phyloP scores from a whole-genome alignment of 2,888 invertebrate genomes.

The Spilosoma lubricipeda region DNA sequence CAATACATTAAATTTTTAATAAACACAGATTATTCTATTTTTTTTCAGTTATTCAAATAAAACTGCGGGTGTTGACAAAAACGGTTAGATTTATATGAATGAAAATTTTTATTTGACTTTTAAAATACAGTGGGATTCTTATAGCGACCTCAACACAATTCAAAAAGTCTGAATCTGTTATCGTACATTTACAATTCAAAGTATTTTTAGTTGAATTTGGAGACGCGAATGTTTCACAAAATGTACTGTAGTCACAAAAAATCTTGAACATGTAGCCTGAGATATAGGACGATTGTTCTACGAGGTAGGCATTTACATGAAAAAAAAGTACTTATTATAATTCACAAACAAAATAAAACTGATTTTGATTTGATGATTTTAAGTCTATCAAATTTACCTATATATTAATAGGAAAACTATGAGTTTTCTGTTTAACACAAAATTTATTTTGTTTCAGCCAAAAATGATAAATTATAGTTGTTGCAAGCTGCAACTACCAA shows the following conservation, averaged over 20 bases:
- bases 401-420: too few species aligned
- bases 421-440: too few species aligned
- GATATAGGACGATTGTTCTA: neutral
- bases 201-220: conserved; percentile 38
- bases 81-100: conserved; percentile 42
- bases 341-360: neutral
- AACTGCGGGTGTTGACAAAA: conserved; percentile 36
- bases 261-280: conserved; percentile 8
- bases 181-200: conserved; percentile 51
- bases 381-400: too few species aligned
- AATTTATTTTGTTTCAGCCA: too few species aligned
- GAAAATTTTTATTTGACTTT: conserved; percentile 52
- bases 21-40: conserved; percentile 14
- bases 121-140: conserved; percentile 47
- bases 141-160: conserved; percentile 51
- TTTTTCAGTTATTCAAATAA: conserved; percentile 36
- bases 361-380: too few species aligned
- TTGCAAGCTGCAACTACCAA: too few species aligned
- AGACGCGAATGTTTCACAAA: conserved; percentile 35
- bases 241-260: conserved; percentile 1
- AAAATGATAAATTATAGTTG: too few species aligned
- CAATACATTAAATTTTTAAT: neutral
- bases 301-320: neutral
- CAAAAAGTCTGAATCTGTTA: conserved; percentile 45
- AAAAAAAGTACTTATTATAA: neutral